Evolutionary conservation across 2,797 vertebrate species (phyloP).

Genomic region (Hydrocynus forskahlii): DNA sequence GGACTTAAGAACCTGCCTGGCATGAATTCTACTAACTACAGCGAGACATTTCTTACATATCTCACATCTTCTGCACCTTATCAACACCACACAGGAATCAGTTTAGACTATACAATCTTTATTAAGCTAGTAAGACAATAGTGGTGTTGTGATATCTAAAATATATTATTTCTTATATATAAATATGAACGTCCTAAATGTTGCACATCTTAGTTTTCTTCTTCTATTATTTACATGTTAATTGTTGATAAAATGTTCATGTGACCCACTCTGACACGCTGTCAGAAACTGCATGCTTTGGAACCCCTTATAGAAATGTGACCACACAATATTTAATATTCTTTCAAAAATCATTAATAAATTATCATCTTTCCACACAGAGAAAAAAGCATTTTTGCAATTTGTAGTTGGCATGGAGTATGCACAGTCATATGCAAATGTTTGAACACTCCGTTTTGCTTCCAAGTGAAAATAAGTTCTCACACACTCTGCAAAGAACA

Average conservation of each 20-base stretch:
- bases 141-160: constrained; percentile 81
- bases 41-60: neutral
- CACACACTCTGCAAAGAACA: no score
- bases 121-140: constrained; percentile 80
- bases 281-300: neutral
- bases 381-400: constrained; percentile 48
- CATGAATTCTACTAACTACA: constrained; percentile 15
- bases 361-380: constrained; percentile 70
- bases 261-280: neutral
- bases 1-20: constrained; percentile 62
- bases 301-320: constrained; percentile 24
- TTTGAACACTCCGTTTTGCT: no score
- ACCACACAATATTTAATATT: constrained; percentile 57
- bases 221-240: constrained; percentile 33
- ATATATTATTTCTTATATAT: constrained; percentile 82
- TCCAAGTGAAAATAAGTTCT: no score
- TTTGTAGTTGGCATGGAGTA: constrained; percentile 38
- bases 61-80: constrained; percentile 44
- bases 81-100: constrained; percentile 51
- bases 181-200: constrained; percentile 75
- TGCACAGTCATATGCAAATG: constrained; percentile 21
- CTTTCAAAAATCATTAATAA: constrained; percentile 70
- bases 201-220: constrained; percentile 57
- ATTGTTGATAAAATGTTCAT: constrained; percentile 1
- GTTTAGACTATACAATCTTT: constrained; percentile 65